A percentile compares a stretch with the other conserved stretches of the same genome.
Conservation (phyloP, 2,113 vertebrate genomes). For the Myiozetetes cayanensis region DNA sequence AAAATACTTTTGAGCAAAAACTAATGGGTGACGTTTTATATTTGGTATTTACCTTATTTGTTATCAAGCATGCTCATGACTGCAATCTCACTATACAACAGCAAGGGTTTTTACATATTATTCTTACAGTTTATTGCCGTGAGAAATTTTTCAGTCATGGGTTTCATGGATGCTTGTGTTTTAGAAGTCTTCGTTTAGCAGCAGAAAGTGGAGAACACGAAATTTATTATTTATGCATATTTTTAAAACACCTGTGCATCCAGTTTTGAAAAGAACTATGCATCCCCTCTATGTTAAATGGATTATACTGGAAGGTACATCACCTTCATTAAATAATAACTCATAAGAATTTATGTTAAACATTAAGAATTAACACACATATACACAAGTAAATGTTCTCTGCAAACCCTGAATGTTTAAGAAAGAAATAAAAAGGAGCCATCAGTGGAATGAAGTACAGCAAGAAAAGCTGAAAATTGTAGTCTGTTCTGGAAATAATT, state of each 20-base stretch:
- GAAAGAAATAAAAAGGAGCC: neutral
- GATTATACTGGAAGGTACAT: neutral
- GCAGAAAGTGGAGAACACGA: neutral
- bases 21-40: constrained; percentile 3
- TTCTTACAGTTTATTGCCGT: constrained; percentile 26
- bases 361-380: neutral
- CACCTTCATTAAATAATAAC: neutral
- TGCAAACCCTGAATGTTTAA: neutral
- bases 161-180: constrained; percentile 39
- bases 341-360: neutral
- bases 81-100: constrained; percentile 20
- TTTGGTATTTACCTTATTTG: constrained; percentile 44
- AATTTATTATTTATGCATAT: neutral
- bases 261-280: neutral
- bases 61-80: constrained; percentile 1
- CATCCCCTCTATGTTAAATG: neutral
- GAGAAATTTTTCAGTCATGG: constrained; percentile 34
- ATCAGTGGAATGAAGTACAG: neutral
- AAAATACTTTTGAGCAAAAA: constrained; percentile 44
- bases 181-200: constrained; percentile 17
- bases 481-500: neutral
- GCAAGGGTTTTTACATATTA: constrained; percentile 35
- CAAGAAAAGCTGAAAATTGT: neutral
- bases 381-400: neutral
- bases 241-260: neutral